Evolutionary conservation across 1,140 invertebrate genomes (phyloP), one percentile per base, ranked within the genome.

Genomic region (Pseudomyrmex dendroicus): DNA sequence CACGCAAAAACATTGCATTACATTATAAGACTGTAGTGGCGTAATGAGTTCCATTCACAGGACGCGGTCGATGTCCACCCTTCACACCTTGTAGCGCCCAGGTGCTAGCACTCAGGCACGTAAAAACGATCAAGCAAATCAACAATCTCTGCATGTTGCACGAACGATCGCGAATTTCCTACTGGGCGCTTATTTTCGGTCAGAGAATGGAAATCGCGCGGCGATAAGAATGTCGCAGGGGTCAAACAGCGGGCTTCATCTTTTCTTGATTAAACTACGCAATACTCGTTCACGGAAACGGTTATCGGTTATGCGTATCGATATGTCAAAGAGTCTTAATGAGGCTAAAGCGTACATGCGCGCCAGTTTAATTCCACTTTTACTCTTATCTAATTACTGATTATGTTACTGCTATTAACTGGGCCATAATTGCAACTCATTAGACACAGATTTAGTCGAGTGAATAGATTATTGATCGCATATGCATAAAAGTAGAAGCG

Each of bases 61-160:
- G 63, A 44, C 77, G 84, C 15, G 48, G 7, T 52, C 88, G 83
- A 46, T 87, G 85, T 1, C 85, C 83, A n/a, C 89, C 87, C 68
- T 92, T 92, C 10, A 89, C 89, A 50, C 89, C 91, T 7, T 91
- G 87, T 20, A 82, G 59, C 2, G 90, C 90, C 59, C 73, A 68
- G 17, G 67, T 82, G 13, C 73, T 68, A 13, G 17, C 52, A 50
- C 50, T 12, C 13, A 86, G 50, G 10, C 86, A 57, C 17, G 86
- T 52, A 56, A 86, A 76, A 72, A 89, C 50, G n/a, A 46, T 2
- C 15, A 61, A 80, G 22, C 20, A 89, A 66, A 89, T 73, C 67
- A 80, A 48, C 12, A 61, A 78, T 59, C 70, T 66, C 12, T 62
- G 73, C 92, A 92, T 92, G 89, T 91, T 91, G 84, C 85, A 85